A percentile compares a stretch with the other conserved stretches of the same genome.
Evolutionary conservation across 2,113 vertebrate genomes (phyloP).

Genomic region (Dascyllus trimaculatus): DNA sequence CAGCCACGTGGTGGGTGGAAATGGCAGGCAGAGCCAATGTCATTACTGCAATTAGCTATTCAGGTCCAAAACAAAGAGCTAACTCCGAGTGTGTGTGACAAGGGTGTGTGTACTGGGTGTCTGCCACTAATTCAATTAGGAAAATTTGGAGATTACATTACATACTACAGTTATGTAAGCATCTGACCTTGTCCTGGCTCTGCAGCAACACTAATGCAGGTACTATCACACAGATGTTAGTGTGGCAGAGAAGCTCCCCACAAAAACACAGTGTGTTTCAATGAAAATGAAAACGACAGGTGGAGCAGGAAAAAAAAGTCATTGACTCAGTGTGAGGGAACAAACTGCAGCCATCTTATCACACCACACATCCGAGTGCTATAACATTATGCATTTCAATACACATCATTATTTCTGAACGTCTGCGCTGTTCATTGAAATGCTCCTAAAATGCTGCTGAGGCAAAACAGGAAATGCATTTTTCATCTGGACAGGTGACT

Average conservation of each 20-base stretch:
- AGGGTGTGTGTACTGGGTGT: slow-evolving; percentile 28
- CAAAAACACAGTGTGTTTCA: neutral
- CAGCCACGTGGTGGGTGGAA: slow-evolving; percentile 5
- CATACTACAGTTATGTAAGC: slow-evolving; percentile 45
- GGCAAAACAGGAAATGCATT: slow-evolving; percentile 34
- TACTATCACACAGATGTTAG: slow-evolving; percentile 23
- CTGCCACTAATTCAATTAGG: slow-evolving; percentile 61
- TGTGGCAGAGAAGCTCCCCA: slow-evolving; percentile 26
- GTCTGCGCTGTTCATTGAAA: slow-evolving; percentile 7
- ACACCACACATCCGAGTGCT: slow-evolving; percentile 1
- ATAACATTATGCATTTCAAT: slow-evolving; percentile 20
- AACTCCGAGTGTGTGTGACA: slow-evolving; percentile 20
- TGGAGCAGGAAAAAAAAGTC: neutral
- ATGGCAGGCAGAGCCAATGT: slow-evolving; percentile 58
- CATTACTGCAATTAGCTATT: slow-evolving; percentile 61
- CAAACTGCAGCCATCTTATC: slow-evolving; percentile 2
- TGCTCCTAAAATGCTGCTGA: slow-evolving; percentile 18
- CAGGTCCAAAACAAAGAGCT: slow-evolving; percentile 63
- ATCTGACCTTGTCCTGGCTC: slow-evolving; percentile 59
- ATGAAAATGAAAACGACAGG: slow-evolving; percentile 35
- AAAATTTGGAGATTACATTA: slow-evolving; percentile 53
- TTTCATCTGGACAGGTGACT: slow-evolving; percentile 36
- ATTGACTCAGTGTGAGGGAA: neutral
- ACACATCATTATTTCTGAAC: slow-evolving; percentile 31
- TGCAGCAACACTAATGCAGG: slow-evolving; percentile 14